Evolutionary conservation across 2,888 invertebrate species (phyloP), one percentile per base, ranked within the genome.

Genomic region (Orthonevra nobilis): DNA sequence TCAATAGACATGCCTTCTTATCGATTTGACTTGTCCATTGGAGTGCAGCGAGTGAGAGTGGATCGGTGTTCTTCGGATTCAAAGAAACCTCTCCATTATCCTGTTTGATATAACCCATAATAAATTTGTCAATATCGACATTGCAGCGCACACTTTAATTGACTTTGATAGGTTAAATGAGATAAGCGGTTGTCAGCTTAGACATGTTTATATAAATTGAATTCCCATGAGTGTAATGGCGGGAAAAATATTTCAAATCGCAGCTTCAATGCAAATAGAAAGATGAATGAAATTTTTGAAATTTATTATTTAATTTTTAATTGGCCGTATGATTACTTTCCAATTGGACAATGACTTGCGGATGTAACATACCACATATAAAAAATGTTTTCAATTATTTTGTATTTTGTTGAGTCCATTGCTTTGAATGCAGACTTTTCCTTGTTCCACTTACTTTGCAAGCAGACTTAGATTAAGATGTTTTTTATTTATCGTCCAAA

Each of bases 101-200:
- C 52, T 54, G 50, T 17, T 38, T 15, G 61, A 17, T n/a, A n/a
- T n/a, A n/a, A n/a, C n/a, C n/a, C n/a, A 23, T 34, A 54, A 48
- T 69, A 75, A 69, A 75, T 69, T 56, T 75, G 40, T 63, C 75
- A 69, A 69, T 50, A 40, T 42, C 12, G 34, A 12, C 48, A n/a
- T 26, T 40, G 36, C 42, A 42, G 54, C 64, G 61, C 48, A 34
- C 56, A 40, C 63, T 63, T 63, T 75, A 61, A 75, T 69, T 69
- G 75, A 69, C 75, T 63, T 52, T 56, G 75, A 75, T 75, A 48
- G 56, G 40, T 69, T 40, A 9, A 28, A 10, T 30, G n/a, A 15
- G 70, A 70, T 70, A 60, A 69, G 3, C 6, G 6, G 5, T 34
- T 48, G 48, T 52, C 50, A 28, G 23, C 6, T n/a, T 3, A 1